These are phyloP conservation scores for Eristalinus sepulchralis DNA, from an alignment of 2,888 invertebrate genomes.

Conservation along the genomic window DNA sequence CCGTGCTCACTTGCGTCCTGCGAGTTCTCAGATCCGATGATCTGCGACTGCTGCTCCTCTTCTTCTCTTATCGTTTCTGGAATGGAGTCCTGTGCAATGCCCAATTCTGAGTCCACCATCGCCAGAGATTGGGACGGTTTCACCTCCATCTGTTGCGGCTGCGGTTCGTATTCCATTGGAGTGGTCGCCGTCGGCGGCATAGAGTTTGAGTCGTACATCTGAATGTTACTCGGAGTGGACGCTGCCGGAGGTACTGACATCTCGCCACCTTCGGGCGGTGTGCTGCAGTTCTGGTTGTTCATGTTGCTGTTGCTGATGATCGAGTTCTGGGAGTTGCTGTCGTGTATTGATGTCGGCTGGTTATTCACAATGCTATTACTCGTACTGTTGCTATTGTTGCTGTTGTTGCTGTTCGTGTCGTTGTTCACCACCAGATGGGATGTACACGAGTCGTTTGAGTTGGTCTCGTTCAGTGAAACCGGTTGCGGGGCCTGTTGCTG, in stretches of 20 bases:
- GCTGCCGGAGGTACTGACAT: conserved; percentile 40
- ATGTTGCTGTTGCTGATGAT: conserved; percentile 76
- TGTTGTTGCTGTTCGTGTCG: conserved; percentile 77
- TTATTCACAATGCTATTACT: conserved; percentile 80
- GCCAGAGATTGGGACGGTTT: conserved; percentile 25
- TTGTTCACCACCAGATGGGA: conserved; percentile 75
- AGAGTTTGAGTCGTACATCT: conserved; percentile 77
- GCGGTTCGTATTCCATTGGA: conserved; percentile 67
- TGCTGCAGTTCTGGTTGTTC: conserved; percentile 64
- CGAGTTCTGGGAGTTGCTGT: conserved; percentile 80
- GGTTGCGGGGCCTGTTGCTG: conserved; percentile 71
- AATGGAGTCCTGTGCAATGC: conserved; percentile 61
- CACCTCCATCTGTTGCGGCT: conserved; percentile 46
- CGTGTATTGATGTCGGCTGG: conserved; percentile 80
- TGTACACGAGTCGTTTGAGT: conserved; percentile 80
- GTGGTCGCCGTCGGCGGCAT: conserved; percentile 74
- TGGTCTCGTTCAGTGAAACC: conserved; percentile 78
- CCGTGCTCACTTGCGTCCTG: conserved; percentile 64
- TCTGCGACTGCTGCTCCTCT: conserved; percentile 57
- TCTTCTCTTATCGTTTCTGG: conserved; percentile 52
- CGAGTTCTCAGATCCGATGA: conserved; percentile 55
- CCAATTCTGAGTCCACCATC: conserved; percentile 25
- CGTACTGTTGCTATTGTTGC: conserved; percentile 79
- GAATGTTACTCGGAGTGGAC: conserved; percentile 54
- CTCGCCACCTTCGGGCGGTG: conserved; percentile 56